Conservation (phyloP, 2,113 vertebrate species). For the Mastomys natalensis region DNA sequence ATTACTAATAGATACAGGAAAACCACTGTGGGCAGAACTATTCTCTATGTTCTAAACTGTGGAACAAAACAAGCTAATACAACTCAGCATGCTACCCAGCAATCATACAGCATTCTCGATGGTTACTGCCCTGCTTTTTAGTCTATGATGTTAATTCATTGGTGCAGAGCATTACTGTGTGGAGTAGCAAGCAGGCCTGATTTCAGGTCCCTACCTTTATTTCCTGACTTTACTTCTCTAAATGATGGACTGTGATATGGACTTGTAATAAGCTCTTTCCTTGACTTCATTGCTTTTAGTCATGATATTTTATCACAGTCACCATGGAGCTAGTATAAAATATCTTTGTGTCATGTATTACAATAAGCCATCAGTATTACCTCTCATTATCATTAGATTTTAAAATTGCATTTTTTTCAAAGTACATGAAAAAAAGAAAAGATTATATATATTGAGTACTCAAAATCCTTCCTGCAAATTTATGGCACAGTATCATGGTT, state of each 20-base stretch:
- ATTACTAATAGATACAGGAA: not conserved
- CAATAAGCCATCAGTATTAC: not conserved
- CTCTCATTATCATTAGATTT: not conserved
- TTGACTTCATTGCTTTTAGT: not conserved
- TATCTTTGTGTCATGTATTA: not conserved
- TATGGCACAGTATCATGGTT: not conserved
- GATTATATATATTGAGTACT: not conserved
- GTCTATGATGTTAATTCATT: not conserved
- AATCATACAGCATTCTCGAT: not conserved
- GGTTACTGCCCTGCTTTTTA: not conserved
- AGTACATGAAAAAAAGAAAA: not conserved
- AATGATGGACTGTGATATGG: too few relatives aligned
- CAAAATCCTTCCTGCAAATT: not conserved
- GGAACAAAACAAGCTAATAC: not conserved
- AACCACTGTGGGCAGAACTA: not conserved
- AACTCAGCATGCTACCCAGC: not conserved
- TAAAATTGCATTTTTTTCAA: not conserved
- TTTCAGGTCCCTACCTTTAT: not conserved
- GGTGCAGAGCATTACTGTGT: not conserved
- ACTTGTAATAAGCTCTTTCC: not conserved
- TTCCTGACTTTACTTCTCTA: not conserved
- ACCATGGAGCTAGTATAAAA: not conserved
- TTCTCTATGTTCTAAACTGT: not conserved
- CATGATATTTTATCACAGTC: not conserved
- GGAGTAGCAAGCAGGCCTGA: not conserved